Percentiles rank a stretch among this genome's conserved stretches.
These are phyloP conservation scores for Junonia oenone DNA, from an alignment of 2,888 invertebrate species.

Conservation along the genomic window DNA sequence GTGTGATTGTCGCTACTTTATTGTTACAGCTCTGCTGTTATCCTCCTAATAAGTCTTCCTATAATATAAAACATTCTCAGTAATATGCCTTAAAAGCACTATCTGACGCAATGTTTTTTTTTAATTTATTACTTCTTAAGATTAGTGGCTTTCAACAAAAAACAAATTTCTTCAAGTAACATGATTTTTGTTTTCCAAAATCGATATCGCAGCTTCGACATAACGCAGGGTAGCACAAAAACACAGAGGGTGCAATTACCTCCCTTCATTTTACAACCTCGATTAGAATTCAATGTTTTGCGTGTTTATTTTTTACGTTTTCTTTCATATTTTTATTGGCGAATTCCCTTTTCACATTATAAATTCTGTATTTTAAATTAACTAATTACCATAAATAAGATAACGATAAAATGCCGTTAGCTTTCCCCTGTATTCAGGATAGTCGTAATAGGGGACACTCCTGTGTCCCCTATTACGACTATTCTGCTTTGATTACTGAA, in stretches of 20 bases:
- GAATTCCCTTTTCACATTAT: slow-evolving; percentile 4
- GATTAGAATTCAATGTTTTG: slow-evolving; percentile 37
- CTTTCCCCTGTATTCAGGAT: not conserved
- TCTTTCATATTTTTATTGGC: slow-evolving; percentile 16
- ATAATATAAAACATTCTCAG: too few relatives aligned
- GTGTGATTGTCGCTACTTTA: too few relatives aligned
- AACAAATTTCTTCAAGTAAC: too few relatives aligned
- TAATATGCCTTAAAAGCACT: too few relatives aligned
- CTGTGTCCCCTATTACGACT: not conserved
- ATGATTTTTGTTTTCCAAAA: not conserved
- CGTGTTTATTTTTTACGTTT: slow-evolving; percentile 51
- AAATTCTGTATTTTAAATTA: slow-evolving; percentile 21
- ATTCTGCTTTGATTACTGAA: not conserved
- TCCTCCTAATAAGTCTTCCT: too few relatives aligned
- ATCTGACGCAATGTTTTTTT: too few relatives aligned
- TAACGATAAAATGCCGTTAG: not conserved
- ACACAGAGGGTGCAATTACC: slow-evolving; percentile 41
- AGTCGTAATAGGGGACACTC: not conserved
- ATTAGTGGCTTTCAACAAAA: too few relatives aligned
- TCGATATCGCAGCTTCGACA: not conserved
- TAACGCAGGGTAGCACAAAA: slow-evolving; percentile 16
- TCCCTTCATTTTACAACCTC: slow-evolving; percentile 44
- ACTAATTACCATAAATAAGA: slow-evolving; percentile 3
- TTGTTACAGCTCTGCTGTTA: too few relatives aligned
- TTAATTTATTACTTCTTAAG: too few relatives aligned